Conservation (phyloP, 1,140 invertebrate genomes). For the Macrotrachela quadricornifera region DNA sequence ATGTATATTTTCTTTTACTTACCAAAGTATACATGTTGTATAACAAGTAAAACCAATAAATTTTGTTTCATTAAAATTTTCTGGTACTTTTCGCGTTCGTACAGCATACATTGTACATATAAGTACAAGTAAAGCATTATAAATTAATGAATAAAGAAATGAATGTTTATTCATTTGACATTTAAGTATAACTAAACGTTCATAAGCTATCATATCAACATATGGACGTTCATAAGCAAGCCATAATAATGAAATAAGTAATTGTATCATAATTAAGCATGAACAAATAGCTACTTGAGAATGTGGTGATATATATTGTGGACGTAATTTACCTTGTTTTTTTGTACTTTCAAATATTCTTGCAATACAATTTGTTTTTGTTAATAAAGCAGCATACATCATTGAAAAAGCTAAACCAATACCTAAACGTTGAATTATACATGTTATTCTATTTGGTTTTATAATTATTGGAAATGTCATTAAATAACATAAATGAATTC, state of each 20-base stretch:
- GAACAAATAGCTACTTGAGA: conserved; percentile 74
- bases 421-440: conserved; percentile 40
- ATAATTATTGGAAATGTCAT: conserved; percentile 16
- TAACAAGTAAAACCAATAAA: conserved; percentile 89
- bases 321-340: conserved; percentile 53
- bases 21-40: conserved; percentile 57
- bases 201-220: neutral
- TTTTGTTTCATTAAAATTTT: conserved; percentile 82
- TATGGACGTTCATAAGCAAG: no score
- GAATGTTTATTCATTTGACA: conserved; percentile 21
- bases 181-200: conserved; percentile 1
- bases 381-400: conserved; percentile 50
- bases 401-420: conserved; percentile 47
- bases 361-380: conserved; percentile 53
- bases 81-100: conserved; percentile 67
- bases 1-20: conserved; percentile 30
- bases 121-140: conserved; percentile 48
- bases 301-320: conserved; percentile 70
- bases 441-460: conserved; percentile 39
- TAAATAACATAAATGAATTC: conserved; percentile 13
- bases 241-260: conserved; percentile 10
- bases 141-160: conserved; percentile 46
- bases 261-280: conserved; percentile 40
- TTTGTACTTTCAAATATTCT: conserved; percentile 54
- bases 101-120: conserved; percentile 53